Evolutionary conservation across 2,888 invertebrate species (phyloP), one percentile per base, ranked within the genome.

Genomic region (Capitulum mitella): DNA sequence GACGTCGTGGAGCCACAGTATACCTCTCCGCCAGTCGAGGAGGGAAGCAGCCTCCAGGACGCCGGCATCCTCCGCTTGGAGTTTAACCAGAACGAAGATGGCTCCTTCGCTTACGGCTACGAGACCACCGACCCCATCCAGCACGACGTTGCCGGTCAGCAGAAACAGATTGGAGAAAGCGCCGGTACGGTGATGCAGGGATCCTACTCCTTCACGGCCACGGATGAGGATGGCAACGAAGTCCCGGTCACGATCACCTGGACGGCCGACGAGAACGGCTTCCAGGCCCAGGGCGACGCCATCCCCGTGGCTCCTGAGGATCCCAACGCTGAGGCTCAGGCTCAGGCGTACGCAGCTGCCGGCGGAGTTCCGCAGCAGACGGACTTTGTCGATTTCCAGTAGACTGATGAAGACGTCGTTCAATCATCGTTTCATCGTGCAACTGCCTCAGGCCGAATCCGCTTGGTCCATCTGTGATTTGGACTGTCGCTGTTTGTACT

Each of bases 241-340:
- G 29, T 61, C 12, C 29, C 29, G 12, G 29, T 61, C 12, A 29
- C 29, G 8, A 29, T 61, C 29, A 29, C 29, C 58, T 61, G 58
- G 58, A 29, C 3, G 58, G 58, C 58, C 12, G 58, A 16, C 58
- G 14, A 10, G 29, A 12, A 29, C 16, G 58, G 58, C 29, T 29
- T 61, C 29, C 26, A 29, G 58, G 58, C 29, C 26, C 8, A 5
- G 1, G 29, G 58, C 29, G 58, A 61, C 29, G 6, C 58, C 29
- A 61, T 61, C 58, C 58, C 58, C 26, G 29, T 29, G 58, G 58
- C 58, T 61, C 29, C 58, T 26, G 58, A 61, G 58, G 58, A 61
- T 29, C 1, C 58, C 12, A 61, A 61, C 29, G 29, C 29, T 1
- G 58, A 29, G 5, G 58, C 58, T 16, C 58, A 61, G 58, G 58